phyloP scores from a whole-genome alignment of 2,888 invertebrate species.

The Horisme vitalbata region DNA sequence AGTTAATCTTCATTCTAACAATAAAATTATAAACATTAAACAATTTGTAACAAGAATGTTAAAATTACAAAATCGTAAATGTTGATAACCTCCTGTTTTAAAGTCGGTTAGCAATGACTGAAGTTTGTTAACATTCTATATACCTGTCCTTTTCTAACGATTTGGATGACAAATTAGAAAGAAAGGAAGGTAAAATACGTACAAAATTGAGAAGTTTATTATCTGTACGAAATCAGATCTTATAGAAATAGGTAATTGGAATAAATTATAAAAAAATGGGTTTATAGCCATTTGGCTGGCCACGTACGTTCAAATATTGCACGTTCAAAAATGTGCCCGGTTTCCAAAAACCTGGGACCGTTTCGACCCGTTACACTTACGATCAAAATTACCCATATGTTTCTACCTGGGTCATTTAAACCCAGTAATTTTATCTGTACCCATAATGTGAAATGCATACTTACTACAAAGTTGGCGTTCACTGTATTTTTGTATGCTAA shows the following conservation, averaged over 20 bases:
- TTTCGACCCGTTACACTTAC: conserved; percentile 17
- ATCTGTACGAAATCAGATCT: conserved; percentile 52
- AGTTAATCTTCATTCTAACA: conserved; percentile 15
- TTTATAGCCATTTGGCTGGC: no score
- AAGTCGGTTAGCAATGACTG: no score
- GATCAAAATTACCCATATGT: no score
- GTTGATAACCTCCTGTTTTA: conserved; percentile 22
- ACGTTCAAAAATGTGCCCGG: conserved; percentile 48
- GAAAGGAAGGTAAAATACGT: conserved; percentile 33
- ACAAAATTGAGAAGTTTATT: conserved; percentile 30
- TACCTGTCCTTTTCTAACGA: conserved; percentile 37
- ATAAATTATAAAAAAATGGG: conserved; percentile 24
- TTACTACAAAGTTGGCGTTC: no score
- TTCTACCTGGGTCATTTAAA: no score
- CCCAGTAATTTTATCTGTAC: no score
- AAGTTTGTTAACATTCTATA: conserved; percentile 36
- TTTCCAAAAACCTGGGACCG: conserved; percentile 18
- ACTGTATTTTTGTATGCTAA: no score
- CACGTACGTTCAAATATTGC: conserved; percentile 53
- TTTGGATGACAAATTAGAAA: conserved; percentile 38
- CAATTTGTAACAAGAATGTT: conserved; percentile 23
- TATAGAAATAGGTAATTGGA: conserved; percentile 33
- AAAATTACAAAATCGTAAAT: conserved; percentile 24
- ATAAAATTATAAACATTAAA: conserved; percentile 10
- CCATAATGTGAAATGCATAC: no score